phyloP scores from a whole-genome alignment of 2,113 vertebrate genomes.

The Rhinolophus sinicus region DNA sequence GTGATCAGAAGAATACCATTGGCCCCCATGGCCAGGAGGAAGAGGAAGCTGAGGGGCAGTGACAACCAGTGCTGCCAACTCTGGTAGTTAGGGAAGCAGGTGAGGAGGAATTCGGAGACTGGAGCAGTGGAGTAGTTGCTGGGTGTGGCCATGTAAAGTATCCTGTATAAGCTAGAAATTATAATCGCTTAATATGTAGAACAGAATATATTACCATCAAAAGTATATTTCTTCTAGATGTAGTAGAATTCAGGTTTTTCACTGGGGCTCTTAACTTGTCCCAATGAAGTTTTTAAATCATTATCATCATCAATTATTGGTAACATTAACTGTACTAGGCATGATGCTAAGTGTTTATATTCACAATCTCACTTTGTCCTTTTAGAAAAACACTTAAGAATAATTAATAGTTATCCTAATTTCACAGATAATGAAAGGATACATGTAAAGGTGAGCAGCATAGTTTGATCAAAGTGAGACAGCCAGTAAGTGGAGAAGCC shows the following conservation, averaged over 20 bases:
- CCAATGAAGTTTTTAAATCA: background rate
- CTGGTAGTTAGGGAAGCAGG: conserved; percentile 66
- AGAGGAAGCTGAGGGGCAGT: conserved; percentile 59
- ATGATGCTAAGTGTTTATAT: background rate
- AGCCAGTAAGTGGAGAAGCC: background rate
- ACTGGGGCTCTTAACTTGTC: background rate
- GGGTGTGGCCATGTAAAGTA: background rate
- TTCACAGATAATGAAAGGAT: background rate
- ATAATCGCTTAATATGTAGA: background rate
- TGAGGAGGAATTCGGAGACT: conserved; percentile 25
- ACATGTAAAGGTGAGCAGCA: background rate
- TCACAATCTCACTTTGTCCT: background rate
- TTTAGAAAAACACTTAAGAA: background rate
- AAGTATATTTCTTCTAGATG: background rate
- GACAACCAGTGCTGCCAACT: conserved; percentile 70
- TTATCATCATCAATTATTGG: background rate
- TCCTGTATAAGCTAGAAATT: background rate
- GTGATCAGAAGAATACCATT: conserved; percentile 11
- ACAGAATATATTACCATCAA: background rate
- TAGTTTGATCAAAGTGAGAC: background rate
- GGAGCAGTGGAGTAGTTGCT: conserved; percentile 21
- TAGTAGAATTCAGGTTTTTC: background rate
- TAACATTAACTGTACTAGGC: background rate
- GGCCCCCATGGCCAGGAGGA: conserved; percentile 62
- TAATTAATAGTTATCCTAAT: background rate